Base-by-base conservation (phyloP, 2,888 invertebrate species). In the Harmothoe impar region DNA sequence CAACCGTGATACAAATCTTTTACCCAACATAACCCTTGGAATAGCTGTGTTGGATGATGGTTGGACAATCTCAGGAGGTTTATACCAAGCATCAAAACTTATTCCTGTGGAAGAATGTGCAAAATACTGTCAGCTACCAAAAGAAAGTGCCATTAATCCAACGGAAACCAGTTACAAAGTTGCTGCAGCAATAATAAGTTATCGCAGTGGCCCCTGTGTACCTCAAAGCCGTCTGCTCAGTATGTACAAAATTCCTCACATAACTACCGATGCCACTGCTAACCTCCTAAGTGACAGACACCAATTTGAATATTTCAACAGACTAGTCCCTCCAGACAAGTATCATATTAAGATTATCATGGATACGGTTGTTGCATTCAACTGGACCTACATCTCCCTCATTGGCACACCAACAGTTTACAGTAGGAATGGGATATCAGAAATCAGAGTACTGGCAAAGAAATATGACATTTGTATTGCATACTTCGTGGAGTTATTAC, bases 381-480 rank as follows among this genome's bases (percentile, higher is more conserved):
- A n/a, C n/a, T n/a, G 98, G 98, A 97, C 97, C 23, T 98, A 97
- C 95, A 97, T 98, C 85, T 97, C 97, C 85, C 97, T 97, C 25
- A 97, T 97, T 89, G 97, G 97, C 95, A 97, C 97, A 0, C 97
- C 97, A 94, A 97, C 97, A 20, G 92, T 92, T 10, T 94, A 94
- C 91, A 94, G 94, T 0, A 90, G 92, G 20, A 92, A 93, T 62
- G 93, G 93, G 10, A 92, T 93, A 33, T 93, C 93, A 56, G 91
- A 86, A 54, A 52, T 91, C 10, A 84, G 77, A 29, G 29, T 78
- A 25, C 54, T 89, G 7, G 29, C 52, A 10, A 52, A 85, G 25
- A 15, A 43, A 17, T 29, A 51, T 20, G 85, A 52, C 5, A 85
- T 85, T 15, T 85, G 85, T 51, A 85, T 85, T 17, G 85, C 85